Evolutionary conservation across 1,140 invertebrate species (phyloP), one percentile per base, ranked within the genome.

Genomic region (Ganaspis sp.): DNA sequence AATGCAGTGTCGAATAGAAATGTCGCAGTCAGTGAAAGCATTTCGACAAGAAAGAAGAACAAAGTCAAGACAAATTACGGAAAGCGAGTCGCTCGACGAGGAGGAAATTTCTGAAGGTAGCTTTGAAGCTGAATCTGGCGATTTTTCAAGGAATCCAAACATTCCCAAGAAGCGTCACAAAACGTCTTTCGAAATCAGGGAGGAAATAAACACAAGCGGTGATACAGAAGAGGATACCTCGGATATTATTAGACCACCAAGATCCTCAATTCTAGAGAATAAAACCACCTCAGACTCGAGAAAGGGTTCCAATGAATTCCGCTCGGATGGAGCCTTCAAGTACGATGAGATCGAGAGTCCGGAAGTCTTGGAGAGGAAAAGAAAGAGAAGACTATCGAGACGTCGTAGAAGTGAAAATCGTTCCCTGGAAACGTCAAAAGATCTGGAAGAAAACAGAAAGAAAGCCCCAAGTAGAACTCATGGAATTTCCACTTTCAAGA

Each of bases 201-300:
- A 77, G 58, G 29, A 73, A 42, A 26, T 74, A 71, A 70, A 70
- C 70, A 78, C 21, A 23, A 74, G 69, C 23, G 70, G 76, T 17
- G 77, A 81, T 29, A 75, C 76, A 19, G 71, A 78, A 21, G 69
- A 72, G 37, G 79, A 80, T 64, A 78, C 17, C 53, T 75, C 77
- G 19, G 69, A 79, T 64, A 64, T 29, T n/a, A 26, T 74, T 11
- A 79, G 54, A 72, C 72, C 72, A 19, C 73, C 54, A n/a, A 64
- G 74, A 17, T 74, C 71, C 37, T 72, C 69, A 19, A 72, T 71
- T 26, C 64, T 64, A 26, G 70, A 70, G 53, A 74, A 79, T 74
- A 80, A 77, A 72, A 12, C 15, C 9, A 71, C 53, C 15, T 74
- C 70, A 15, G 72, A 73, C 9, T 74, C 70, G 53, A 78, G 58